Evolutionary conservation across 1,140 invertebrate species (phyloP).

Genomic region (Idris sp.): DNA sequence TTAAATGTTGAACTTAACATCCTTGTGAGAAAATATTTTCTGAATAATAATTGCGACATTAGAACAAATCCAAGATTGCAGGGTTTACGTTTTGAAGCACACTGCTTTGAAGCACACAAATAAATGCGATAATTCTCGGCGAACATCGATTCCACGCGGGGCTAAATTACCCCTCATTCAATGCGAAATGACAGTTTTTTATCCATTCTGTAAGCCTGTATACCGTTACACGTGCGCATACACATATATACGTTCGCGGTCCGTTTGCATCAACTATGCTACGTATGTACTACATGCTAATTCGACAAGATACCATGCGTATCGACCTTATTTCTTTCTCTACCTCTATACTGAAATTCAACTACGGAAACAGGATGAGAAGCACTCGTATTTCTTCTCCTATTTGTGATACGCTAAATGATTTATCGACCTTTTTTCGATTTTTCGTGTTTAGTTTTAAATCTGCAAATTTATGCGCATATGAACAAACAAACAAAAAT

Average conservation of each 20-base stretch:
- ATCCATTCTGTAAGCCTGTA: slow-evolving; percentile 19
- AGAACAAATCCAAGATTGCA: slow-evolving; percentile 46
- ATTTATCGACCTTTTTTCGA: slow-evolving; percentile 7
- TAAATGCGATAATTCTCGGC: slow-evolving; percentile 28
- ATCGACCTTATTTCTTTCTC: slow-evolving; percentile 57
- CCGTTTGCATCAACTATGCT: slow-evolving; percentile 43
- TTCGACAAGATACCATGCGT: slow-evolving; percentile 56
- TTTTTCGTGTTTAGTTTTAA: neutral
- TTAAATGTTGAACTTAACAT: neutral
- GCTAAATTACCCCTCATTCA: slow-evolving; percentile 54
- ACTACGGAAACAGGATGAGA: slow-evolving; percentile 39
- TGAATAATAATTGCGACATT: slow-evolving; percentile 28
- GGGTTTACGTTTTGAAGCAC: slow-evolving; percentile 17
- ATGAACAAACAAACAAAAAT: too few species aligned
- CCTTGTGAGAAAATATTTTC: slow-evolving; percentile 18
- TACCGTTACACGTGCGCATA: slow-evolving; percentile 46
- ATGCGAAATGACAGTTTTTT: slow-evolving; percentile 59
- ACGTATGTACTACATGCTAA: slow-evolving; percentile 55
- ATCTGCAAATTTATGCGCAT: neutral
- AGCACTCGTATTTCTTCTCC: slow-evolving; percentile 19
- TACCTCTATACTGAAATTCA: slow-evolving; percentile 43
- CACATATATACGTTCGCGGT: slow-evolving; percentile 30
- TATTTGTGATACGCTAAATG: slow-evolving; percentile 14
- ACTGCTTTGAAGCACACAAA: slow-evolving; percentile 14
- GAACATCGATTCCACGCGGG: slow-evolving; percentile 23